Conservation (phyloP, 2,888 invertebrate species). For the Drosophila infuscata region DNA sequence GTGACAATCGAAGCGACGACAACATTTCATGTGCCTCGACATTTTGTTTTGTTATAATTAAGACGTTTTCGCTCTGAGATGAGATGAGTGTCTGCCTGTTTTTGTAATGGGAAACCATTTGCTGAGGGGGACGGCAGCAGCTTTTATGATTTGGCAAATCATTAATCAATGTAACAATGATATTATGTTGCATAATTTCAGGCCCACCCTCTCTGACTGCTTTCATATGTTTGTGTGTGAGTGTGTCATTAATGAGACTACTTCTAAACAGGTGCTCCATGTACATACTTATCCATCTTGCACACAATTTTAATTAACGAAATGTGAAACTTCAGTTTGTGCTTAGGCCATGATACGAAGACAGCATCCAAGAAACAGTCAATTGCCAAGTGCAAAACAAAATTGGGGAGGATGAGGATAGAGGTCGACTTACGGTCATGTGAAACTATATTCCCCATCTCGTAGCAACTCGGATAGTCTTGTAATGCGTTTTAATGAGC, state of each 20-base stretch:
- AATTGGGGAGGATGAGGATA: neutral
- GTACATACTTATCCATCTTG: slow-evolving; percentile 53
- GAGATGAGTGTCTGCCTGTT: slow-evolving; percentile 66
- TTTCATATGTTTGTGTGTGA: slow-evolving; percentile 6
- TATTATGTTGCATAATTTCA: slow-evolving; percentile 77
- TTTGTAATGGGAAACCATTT: slow-evolving; percentile 73
- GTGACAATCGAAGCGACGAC: slow-evolving; percentile 71
- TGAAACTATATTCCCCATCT: slow-evolving; percentile 36
- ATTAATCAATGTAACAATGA: slow-evolving; percentile 81
- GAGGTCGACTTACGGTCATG: slow-evolving; percentile 17
- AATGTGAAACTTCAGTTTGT: slow-evolving; percentile 70
- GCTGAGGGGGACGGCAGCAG: slow-evolving; percentile 17
- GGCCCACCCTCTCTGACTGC: slow-evolving; percentile 13
- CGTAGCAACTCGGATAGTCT: slow-evolving; percentile 7
- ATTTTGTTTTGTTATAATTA: slow-evolving; percentile 77
- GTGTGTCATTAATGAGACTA: slow-evolving; percentile 68
- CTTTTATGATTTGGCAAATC: slow-evolving; percentile 80
- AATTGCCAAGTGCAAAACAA: neutral
- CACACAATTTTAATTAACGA: slow-evolving; percentile 79
- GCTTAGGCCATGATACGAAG: slow-evolving; percentile 52
- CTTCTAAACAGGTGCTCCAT: slow-evolving; percentile 64
- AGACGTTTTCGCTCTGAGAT: slow-evolving; percentile 58
- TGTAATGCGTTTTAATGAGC: slow-evolving; percentile 59
- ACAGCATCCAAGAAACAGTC: slow-evolving; percentile 9
- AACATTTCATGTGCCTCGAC: slow-evolving; percentile 64